phyloP scores from a whole-genome alignment of 92 coral and sea anemone genomes.

The Bergia puertoricense region DNA sequence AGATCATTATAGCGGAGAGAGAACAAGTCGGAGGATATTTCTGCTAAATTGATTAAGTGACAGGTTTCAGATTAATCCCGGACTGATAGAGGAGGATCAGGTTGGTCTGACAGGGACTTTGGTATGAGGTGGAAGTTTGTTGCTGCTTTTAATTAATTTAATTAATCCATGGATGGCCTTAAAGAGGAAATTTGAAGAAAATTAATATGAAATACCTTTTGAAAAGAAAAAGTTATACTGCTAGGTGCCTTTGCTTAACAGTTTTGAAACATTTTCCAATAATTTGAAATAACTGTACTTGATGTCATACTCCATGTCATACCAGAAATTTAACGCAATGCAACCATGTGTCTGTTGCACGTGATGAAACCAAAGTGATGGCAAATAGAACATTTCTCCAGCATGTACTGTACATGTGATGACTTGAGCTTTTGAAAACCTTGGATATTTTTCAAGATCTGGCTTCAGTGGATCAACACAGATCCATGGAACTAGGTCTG shows the following conservation, averaged over 20 bases:
- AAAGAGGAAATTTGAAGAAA: too few relatives aligned
- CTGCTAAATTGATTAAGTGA: too few relatives aligned
- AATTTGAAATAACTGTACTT: constrained; percentile 92
- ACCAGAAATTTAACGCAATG: constrained; percentile 97
- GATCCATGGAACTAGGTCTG: constrained; percentile 78
- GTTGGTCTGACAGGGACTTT: too few relatives aligned
- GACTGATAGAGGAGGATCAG: too few relatives aligned
- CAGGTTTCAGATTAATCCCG: too few relatives aligned
- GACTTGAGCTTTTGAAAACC: constrained; percentile 78
- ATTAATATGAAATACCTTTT: too few relatives aligned
- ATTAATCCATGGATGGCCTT: too few relatives aligned
- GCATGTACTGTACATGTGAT: constrained; percentile 75
- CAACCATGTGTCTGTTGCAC: constrained; percentile 95
- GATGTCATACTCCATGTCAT: constrained; percentile 95
- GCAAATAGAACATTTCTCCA: constrained; percentile 91
- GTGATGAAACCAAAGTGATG: constrained; percentile 98
- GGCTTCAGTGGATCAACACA: constrained; percentile 92
- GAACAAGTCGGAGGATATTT: too few relatives aligned
- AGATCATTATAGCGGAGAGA: too few relatives aligned
- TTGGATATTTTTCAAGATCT: constrained; percentile 75
- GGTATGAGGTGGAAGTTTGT: too few relatives aligned
- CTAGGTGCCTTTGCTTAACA: neutral
- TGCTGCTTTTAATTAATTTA: too few relatives aligned
- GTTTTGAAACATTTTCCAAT: constrained; percentile 64
- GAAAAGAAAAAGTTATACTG: neutral